These are phyloP conservation scores for Halictus rubicundus DNA, from an alignment of 1,140 invertebrate species.

Conservation along the genomic window DNA sequence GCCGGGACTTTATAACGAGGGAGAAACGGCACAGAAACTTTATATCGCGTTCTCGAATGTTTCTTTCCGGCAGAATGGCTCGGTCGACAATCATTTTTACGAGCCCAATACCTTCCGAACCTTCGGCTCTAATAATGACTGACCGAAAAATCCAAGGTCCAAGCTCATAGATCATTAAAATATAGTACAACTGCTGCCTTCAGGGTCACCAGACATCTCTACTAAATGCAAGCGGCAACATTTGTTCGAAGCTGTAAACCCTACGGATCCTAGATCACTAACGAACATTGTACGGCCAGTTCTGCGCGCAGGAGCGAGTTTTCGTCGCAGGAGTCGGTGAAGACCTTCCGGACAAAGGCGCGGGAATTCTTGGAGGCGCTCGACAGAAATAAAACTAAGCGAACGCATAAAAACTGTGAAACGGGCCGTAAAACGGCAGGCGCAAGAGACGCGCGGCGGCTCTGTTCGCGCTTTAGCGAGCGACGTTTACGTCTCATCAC, in stretches of 20 bases:
- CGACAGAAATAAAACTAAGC: constrained; percentile 17
- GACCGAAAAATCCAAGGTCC: too few species aligned
- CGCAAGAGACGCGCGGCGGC: background rate
- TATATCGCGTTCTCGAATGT: constrained; percentile 6
- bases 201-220: too few species aligned
- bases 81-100: too few species aligned
- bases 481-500: background rate
- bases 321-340: background rate
- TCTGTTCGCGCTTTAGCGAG: background rate
- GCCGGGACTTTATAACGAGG: constrained; percentile 22
- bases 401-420: constrained; percentile 18
- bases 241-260: too few species aligned
- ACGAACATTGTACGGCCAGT: too few species aligned
- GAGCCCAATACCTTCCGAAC: too few species aligned
- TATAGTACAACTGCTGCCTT: too few species aligned
- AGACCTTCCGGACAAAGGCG: background rate
- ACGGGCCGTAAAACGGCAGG: constrained; percentile 29
- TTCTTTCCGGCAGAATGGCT: background rate
- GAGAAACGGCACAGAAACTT: background rate
- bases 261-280: too few species aligned
- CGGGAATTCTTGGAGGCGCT: background rate
- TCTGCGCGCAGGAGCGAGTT: too few species aligned
- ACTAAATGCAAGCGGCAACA: too few species aligned
- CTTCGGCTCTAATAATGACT: too few species aligned
- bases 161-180: too few species aligned